Conservation (phyloP, 2,888 invertebrate species). For the Hedychridium roseum region DNA sequence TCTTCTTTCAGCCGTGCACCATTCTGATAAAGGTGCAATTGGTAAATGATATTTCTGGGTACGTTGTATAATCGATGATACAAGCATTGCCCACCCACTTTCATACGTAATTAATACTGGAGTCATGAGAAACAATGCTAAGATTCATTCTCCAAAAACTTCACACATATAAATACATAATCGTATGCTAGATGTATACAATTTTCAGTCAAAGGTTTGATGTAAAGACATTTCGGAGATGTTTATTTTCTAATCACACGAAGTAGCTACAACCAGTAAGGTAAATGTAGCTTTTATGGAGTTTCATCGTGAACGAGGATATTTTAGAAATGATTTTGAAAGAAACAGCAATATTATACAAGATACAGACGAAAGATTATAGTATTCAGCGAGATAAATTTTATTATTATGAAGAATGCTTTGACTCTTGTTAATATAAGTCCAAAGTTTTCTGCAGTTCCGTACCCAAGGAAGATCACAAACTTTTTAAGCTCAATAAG, state of each 20-base stretch:
- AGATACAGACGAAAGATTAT: background rate
- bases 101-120: no score
- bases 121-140: no score
- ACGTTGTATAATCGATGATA: conserved; percentile 16
- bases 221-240: no score
- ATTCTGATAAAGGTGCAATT: conserved; percentile 1
- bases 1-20: conserved; percentile 16
- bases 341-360: conserved; percentile 1
- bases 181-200: no score
- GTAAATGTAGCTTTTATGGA: no score
- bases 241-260: no score
- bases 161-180: no score
- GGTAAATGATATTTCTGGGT: conserved; percentile 14
- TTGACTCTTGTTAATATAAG: conserved; percentile 10
- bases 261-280: no score
- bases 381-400: background rate
- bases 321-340: background rate
- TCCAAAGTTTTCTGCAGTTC: conserved; percentile 16
- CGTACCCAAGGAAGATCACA: conserved; percentile 15
- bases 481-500: conserved; percentile 18
- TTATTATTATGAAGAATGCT: conserved; percentile 1
- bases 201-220: no score
- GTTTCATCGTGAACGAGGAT: no score
- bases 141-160: no score
- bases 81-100: conserved; percentile 26